Conservation (phyloP, 2,113 vertebrate genomes). For the Silurus asotus region DNA sequence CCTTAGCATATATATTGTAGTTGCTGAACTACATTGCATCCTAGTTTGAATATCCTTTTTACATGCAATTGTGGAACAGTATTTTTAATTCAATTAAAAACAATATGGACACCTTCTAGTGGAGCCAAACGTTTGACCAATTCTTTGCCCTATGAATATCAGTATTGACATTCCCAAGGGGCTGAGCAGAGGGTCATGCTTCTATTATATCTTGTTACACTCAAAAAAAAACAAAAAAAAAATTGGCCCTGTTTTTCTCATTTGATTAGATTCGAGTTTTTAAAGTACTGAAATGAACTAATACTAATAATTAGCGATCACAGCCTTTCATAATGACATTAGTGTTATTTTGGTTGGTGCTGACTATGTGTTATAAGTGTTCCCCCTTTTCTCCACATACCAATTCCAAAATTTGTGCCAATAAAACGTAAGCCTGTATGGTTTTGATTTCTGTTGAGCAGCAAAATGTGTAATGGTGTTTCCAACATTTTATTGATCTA, state of each 20-base stretch:
- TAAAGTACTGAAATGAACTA: not conserved
- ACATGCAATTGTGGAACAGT: not conserved
- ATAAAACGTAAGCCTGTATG: not conserved
- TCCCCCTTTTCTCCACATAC: not conserved
- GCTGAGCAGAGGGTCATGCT: constrained; percentile 61
- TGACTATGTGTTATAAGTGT: constrained; percentile 86
- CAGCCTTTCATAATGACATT: not conserved
- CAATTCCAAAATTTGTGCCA: not conserved
- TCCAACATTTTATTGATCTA: not conserved
- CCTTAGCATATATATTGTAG: not conserved
- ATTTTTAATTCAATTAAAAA: not conserved
- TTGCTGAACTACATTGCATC: not conserved
- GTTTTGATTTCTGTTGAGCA: not conserved
- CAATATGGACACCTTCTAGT: not conserved
- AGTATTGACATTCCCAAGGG: constrained; percentile 78
- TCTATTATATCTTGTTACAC: constrained; percentile 33
- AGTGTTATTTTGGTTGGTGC: constrained; percentile 82
- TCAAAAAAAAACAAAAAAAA: not conserved
- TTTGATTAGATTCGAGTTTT: not conserved
- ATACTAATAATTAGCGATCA: not conserved
- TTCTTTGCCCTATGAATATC: constrained; percentile 61
- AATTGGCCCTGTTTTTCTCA: not conserved
- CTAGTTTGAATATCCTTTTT: not conserved
- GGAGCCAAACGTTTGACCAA: constrained; percentile 14
- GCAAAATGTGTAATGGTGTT: not conserved